Evolutionary conservation across 2,888 invertebrate genomes (phyloP), one percentile per base, ranked within the genome.

Genomic region (Pterobdella sp.): DNA sequence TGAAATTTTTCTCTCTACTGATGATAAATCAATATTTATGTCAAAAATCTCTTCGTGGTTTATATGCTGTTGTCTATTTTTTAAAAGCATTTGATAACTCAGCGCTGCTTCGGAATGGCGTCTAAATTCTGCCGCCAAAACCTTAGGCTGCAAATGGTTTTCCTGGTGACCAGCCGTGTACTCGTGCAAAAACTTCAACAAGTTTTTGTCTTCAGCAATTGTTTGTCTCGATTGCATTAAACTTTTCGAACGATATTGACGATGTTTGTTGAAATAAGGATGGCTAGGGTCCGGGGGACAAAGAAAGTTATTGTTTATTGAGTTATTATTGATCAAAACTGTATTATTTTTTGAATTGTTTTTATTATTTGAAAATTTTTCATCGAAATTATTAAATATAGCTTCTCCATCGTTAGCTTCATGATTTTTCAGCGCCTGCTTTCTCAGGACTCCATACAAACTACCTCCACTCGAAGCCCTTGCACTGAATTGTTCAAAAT

Each of bases 401-500:
- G 4, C 4, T 32, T 32, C 32, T 3, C 2, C 4, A 65, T 3
- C 32, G 14, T 35, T 29, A 4, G 35, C 14, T 31, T 35, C 32
- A 1, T 52, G 56, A 29, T 70, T 49, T 2, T 68, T n/a, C 42
- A 75, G 31, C 14, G 68, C 76, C 70, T 76, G 76, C 10, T 75
- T 73, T 34, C 74, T 68, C 32, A 77, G 49, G n/a, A 77, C 49
- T n/a, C 77, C 77, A 68, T 75, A 77, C 31, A 74, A 64, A 37
- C 74, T 75, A n/a, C 77, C 77, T 7, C 77, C 77, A 70, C 76
- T 76, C 42, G 37, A 66, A 14, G 77, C 77, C 14, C 77, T 37
- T 26, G 77, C 77, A 29, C 72, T 65, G 63, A 68, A 74, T 65
- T 77, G 75, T 32, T 75, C 75, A 66, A 75, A 75, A 7, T 73